A percentile compares a stretch with the other conserved stretches of the same genome.
Conservation (phyloP, 2,888 invertebrate species). For the Escarpia spicata region DNA sequence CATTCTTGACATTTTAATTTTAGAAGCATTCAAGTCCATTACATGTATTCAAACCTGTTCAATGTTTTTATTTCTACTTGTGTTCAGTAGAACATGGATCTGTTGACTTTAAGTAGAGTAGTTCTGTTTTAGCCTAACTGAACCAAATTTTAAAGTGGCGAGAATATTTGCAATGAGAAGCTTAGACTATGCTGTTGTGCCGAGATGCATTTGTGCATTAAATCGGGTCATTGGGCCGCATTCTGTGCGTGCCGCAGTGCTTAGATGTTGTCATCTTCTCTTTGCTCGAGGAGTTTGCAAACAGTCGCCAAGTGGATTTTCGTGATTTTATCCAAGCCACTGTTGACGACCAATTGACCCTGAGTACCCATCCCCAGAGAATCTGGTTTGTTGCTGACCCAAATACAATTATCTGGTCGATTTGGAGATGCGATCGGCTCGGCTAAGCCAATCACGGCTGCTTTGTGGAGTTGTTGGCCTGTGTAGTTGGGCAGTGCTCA, state of each 20-base stretch:
- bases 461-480: not conserved
- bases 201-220: not conserved
- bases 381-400: not conserved
- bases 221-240: not conserved
- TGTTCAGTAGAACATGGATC: not conserved
- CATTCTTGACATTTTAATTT: not conserved
- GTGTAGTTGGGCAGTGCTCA: not conserved
- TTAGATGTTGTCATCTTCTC: not conserved
- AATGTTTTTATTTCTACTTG: not conserved
- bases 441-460: not conserved
- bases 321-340: not conserved
- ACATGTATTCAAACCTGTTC: not conserved
- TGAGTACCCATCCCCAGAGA: not conserved
- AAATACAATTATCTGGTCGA: not conserved
- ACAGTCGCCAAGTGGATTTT: conserved; percentile 5
- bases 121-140: not conserved
- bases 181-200: not conserved
- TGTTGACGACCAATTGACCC: conserved; percentile 12
- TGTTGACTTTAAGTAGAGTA: not conserved
- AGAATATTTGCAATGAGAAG: not conserved
- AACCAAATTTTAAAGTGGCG: not conserved
- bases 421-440: not conserved
- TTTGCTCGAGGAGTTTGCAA: not conserved
- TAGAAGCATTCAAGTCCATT: not conserved
- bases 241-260: not conserved